Base-by-base conservation (phyloP, 92 coral and sea anemone genomes). In the Muricea muricata region DNA sequence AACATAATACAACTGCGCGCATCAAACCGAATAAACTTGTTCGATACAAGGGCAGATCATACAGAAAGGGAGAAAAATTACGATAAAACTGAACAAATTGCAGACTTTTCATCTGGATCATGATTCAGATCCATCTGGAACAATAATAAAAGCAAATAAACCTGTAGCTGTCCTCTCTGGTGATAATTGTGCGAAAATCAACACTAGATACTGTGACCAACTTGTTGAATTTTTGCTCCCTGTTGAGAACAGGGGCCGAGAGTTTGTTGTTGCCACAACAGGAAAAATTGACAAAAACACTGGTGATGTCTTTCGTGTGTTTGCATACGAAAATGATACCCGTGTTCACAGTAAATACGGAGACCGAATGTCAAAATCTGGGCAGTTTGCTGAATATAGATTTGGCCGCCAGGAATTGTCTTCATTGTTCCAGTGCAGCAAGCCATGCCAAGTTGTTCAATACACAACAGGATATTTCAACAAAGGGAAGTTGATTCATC, bases 151-250 rank as follows among this genome's bases (percentile, higher is more conserved):
- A 21, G 56, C 78, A 14, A 28, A 71, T 28, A 71, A 71, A 40
- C 48, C 78, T 17, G 50, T 71, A 41, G 78, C 32, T 7, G 52
- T 71, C 0, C 30, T 71, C 7, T 71, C 78, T 4, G 78, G 78
- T 11, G 30, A 46, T 12, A 37, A 41, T 2, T 71, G 54, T 29
- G 78, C 17, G 21, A 34, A 23, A 18, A 34, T 50, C 1, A 71
- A 71, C 26, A 18, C 78, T 71, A 1, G 52, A 24, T 23, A 31
- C 56, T 71, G 54, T 18, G 52, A 29, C 21, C 14, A 11, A 21
- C 46, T 71, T 31, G 28, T 71, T 3, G 56, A 71, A 12, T 50
- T 34, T 6, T 26, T 68, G 15, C 70, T 31, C 29, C 24, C 35
- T 31, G 35, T 14, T 20, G 5, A 65, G 31, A 65, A 23, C 72